Base-by-base conservation (phyloP, 2,888 invertebrate genomes). In the Zeuzera pyrina region DNA sequence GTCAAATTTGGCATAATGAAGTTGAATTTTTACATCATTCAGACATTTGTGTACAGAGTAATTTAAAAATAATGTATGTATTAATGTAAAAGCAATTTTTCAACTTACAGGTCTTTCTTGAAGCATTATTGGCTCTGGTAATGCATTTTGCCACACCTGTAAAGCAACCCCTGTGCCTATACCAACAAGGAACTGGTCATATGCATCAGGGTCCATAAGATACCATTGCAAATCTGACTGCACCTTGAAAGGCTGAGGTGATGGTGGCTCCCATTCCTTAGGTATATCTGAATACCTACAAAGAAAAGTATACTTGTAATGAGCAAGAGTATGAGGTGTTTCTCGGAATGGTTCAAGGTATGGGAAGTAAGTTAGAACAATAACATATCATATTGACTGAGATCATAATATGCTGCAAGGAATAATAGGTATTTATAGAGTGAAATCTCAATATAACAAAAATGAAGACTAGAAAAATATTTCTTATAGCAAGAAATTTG, bases 161-260 rank as follows among this genome's bases (percentile, higher is more conserved):
- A 97, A 91, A 25, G 89, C 90, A 0, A 89, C 88, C 0, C 92
- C 91, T 30, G 91, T 92, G 29, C 95, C 95, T 31, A 91, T 90
- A 12, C 95, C 93, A 10, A 97, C 92, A 54, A 93, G 90, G 74
- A 92, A 99, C 70, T 98, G 98, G 81, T 99, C 99, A 55, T 93
- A 95, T 32, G 97, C 94, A 79, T 98, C 97, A 0, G 94, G 93
- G 59, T 98, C 97, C 67, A 94, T 87, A 23, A 98, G 85, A 83
- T 95, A 98, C 77, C 91, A 93, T 66, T 95, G 93, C 36, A 98
- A 83, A 81, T 99, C 98, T 23, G 93, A 93, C 63, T 95, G 93
- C 35, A 96, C 93, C 64, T 93, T 91, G 77, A 95, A 98, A 0
- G 94, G 91, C 60, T 93, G 92, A 0, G 94, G 91, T 30, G 89